Evolutionary conservation across 2,113 vertebrate genomes (phyloP).

Genomic region (Ptyas mucosa): DNA sequence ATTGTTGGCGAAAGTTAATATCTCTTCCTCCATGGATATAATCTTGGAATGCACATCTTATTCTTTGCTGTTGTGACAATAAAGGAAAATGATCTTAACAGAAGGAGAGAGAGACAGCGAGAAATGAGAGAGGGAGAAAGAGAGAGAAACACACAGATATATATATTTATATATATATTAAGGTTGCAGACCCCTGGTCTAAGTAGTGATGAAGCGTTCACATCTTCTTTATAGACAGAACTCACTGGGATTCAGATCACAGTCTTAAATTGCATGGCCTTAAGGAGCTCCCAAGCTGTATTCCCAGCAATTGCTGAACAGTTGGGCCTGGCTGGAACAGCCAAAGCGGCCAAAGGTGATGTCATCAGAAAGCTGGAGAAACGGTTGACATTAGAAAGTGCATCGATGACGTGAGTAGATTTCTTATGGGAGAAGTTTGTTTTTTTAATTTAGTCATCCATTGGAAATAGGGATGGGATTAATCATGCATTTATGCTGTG

Average conservation of each 20-base stretch:
- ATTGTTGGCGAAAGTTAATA: neutral
- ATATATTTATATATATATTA: no score
- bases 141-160: no score
- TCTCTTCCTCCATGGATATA: neutral
- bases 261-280: conserved; percentile 90
- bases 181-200: neutral
- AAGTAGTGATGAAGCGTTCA: neutral
- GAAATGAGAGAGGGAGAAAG: no score
- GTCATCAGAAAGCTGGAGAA: conserved; percentile 72
- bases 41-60: neutral
- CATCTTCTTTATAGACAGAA: conserved; percentile 66
- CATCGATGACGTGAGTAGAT: conserved; percentile 82
- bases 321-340: conserved; percentile 60
- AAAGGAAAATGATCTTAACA: neutral
- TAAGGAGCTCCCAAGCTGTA: conserved; percentile 80
- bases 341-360: conserved; percentile 57
- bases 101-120: no score
- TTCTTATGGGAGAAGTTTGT: fast-evolving
- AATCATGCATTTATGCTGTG: neutral
- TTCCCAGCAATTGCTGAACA: conserved; percentile 82
- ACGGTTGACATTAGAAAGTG: conserved; percentile 71
- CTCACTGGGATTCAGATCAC: conserved; percentile 68
- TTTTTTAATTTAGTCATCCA: neutral
- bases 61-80: neutral
- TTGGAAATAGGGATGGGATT: neutral